Evolutionary conservation across 2,888 invertebrate species (phyloP).

Genomic region (Furcula furcula): DNA sequence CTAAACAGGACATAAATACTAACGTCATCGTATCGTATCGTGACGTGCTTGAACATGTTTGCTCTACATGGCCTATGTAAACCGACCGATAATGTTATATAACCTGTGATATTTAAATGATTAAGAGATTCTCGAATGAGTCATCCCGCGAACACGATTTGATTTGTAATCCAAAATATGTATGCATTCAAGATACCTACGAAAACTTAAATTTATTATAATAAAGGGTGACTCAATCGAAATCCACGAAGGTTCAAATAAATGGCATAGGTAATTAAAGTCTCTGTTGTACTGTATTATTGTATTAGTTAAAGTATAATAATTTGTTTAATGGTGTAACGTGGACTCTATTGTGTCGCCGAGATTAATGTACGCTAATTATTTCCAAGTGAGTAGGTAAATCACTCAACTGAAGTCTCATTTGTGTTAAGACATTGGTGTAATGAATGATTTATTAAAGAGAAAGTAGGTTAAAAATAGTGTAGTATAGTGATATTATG

Average conservation of each 20-base stretch:
- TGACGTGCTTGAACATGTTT: conserved; percentile 5
- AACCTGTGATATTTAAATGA: conserved; percentile 74
- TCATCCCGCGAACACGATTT: conserved; percentile 52
- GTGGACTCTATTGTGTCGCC: conserved; percentile 12
- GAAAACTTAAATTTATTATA: conserved; percentile 8
- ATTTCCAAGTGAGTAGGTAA: conserved; percentile 6
- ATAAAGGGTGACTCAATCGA: conserved; percentile 20
- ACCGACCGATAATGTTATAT: conserved; percentile 39
- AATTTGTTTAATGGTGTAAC: conserved; percentile 6
- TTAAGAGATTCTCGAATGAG: conserved; percentile 53
- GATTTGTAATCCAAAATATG: conserved; percentile 55
- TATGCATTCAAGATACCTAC: conserved; percentile 13
- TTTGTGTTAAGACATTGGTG: conserved; percentile 21
- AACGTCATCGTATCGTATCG: neutral
- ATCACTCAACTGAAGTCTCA: conserved; percentile 10
- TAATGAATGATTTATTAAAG: conserved; percentile 27
- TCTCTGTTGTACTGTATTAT: conserved; percentile 1
- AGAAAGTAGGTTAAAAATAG: conserved; percentile 31
- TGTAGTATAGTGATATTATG: conserved; percentile 24
- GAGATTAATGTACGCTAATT: conserved; percentile 18
- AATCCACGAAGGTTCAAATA: neutral
- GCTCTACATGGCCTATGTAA: too few species aligned
- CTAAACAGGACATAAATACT: neutral
- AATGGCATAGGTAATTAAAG: neutral
- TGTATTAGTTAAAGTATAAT: conserved; percentile 3